Evolutionary conservation across 2,888 invertebrate genomes (phyloP), one percentile per base, ranked within the genome.

Genomic region (Limenitis camilla): DNA sequence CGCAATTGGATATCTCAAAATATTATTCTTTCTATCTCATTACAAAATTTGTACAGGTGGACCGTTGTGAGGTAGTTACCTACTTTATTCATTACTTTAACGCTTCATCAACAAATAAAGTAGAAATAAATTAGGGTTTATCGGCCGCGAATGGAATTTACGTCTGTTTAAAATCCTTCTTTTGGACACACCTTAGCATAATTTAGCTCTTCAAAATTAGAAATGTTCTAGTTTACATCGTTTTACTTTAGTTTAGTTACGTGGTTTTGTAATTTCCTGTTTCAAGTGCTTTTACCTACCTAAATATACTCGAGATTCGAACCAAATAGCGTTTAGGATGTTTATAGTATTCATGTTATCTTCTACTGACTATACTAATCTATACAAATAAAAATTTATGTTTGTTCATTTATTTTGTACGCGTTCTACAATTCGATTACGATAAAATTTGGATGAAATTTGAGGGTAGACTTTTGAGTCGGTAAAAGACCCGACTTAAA

Each of bases 161-260:
- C 45, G 27, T 51, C 51, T 51, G 51, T 19, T 45, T 51, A 45
- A 51, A 45, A 30, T 51, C 51, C 33, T 35, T 51, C 45, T 30
- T 44, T 30, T 6, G 35, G 33, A 51, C 51, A 51, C 11, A 45
- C 35, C 33, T 10, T 40, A 40, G 35, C 32, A 40, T 40, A 39
- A 43, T 29, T 45, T 45, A 35, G 45, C 36, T 35, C 45, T 38
- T 45, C 30, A 29, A 38, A 45, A 45, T 45, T 30, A 36, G 45
- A 19, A 45, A 38, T 30, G 45, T 36, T 45, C 45, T 36, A 45
- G 35, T 45, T 45, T 30, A 45, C 36, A 36, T 35, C 30, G 28
- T 45, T n/a, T 19, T 19, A 19, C 19, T 19, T 19, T 19, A 19
- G 19, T 5, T 45, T 36, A 45, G 45, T 45, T 38, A 45, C 36